Percentiles rank a stretch among this genome's conserved stretches.
Evolutionary conservation across 2,797 vertebrate species (phyloP).

Genomic region (Oophaga sylvatica): DNA sequence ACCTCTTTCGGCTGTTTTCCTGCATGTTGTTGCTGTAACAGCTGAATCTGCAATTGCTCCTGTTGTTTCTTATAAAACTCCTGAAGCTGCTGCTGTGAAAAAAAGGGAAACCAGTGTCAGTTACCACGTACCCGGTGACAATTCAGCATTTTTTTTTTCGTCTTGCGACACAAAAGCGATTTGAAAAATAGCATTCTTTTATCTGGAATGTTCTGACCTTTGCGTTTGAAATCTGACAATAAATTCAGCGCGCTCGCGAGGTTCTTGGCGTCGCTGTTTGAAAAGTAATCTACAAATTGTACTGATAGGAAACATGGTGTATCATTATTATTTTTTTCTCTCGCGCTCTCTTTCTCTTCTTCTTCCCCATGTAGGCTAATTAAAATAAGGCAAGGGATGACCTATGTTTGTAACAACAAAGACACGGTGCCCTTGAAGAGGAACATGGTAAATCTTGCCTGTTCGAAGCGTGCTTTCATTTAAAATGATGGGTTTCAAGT

Average conservation of each 20-base stretch:
- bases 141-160: constrained; percentile 67
- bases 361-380: constrained; percentile 78
- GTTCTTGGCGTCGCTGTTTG: constrained; percentile 81
- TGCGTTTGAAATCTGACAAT: constrained; percentile 79
- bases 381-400: constrained; percentile 81
- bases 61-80: constrained; percentile 99
- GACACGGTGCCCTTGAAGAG: constrained; percentile 75
- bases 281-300: constrained; percentile 84
- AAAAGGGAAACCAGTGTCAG: constrained; percentile 73
- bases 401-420: constrained; percentile 81
- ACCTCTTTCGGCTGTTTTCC: constrained; percentile 99
- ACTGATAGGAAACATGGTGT: constrained; percentile 83
- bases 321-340: not conserved
- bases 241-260: constrained; percentile 77
- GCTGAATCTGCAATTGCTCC: constrained; percentile 99
- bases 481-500: constrained; percentile 51
- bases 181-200: constrained; percentile 81
- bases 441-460: constrained; percentile 71
- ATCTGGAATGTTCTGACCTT: constrained; percentile 81
- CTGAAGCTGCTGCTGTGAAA: constrained; percentile 98
- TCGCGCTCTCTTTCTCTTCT: not conserved
- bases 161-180: constrained; percentile 71
- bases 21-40: constrained; percentile 98
- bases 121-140: constrained; percentile 64
- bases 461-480: constrained; percentile 61